A percentile compares a stretch with the other conserved stretches of the same genome.
Conservation (phyloP, 2,797 vertebrate species). For the Poeciliopsis presidionis region DNA sequence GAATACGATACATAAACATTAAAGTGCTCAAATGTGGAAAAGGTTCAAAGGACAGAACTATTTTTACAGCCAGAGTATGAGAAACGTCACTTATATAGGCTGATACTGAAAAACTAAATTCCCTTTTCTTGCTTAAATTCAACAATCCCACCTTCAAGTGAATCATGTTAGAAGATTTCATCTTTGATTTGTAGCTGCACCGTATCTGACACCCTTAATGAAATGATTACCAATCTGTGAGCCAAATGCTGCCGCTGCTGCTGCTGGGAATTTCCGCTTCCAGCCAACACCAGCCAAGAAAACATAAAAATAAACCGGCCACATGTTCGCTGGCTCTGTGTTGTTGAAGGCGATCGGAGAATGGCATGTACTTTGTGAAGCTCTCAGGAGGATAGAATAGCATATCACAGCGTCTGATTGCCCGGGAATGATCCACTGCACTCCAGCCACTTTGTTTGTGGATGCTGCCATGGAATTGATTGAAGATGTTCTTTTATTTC, state of each 20-base stretch:
- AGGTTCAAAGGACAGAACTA: neutral
- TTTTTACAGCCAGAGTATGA: neutral
- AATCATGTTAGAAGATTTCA: slow-evolving; percentile 1
- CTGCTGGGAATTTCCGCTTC: slow-evolving; percentile 70
- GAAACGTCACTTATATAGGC: neutral
- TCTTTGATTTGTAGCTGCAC: slow-evolving; percentile 15
- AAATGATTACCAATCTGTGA: slow-evolving; percentile 46
- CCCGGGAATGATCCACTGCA: neutral
- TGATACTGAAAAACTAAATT: neutral
- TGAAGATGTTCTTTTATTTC: slow-evolving; percentile 3
- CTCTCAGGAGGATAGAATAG: slow-evolving; percentile 36
- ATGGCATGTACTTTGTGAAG: slow-evolving; percentile 64
- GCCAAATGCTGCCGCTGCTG: slow-evolving; percentile 25
- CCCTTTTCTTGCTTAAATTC: neutral
- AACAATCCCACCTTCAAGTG: neutral
- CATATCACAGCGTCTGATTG: slow-evolving; percentile 1
- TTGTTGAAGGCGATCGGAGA: slow-evolving; percentile 37
- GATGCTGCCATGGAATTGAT: neutral
- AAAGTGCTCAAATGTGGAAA: neutral
- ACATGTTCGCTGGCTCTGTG: slow-evolving; percentile 59
- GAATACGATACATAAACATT: neutral
- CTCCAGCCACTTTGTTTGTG: neutral
- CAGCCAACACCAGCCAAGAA: slow-evolving; percentile 59
- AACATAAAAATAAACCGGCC: slow-evolving; percentile 65
- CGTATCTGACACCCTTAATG: slow-evolving; percentile 23